These are phyloP conservation scores for Octodon degus DNA, from an alignment of 2,113 vertebrate species.

Conservation along the genomic window DNA sequence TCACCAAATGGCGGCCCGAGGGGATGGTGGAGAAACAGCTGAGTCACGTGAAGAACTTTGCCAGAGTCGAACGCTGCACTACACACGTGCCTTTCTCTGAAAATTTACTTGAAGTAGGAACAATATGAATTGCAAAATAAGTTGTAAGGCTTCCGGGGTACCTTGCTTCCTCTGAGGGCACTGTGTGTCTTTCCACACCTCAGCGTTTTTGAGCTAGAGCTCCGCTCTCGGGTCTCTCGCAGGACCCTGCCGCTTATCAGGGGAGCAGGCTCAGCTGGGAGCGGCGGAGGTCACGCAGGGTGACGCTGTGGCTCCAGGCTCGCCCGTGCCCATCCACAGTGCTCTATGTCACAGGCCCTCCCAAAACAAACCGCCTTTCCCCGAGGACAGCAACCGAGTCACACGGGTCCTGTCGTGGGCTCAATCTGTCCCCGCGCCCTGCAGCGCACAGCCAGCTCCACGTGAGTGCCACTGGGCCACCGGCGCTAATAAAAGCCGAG, in stretches of 20 bases:
- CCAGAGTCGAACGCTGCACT: background rate
- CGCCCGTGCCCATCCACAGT: no score
- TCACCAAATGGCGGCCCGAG: background rate
- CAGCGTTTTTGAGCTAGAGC: background rate
- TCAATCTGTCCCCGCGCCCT: accelerated
- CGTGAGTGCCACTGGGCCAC: background rate
- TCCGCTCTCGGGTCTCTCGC: background rate
- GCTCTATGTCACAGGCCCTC: background rate
- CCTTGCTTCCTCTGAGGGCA: background rate
- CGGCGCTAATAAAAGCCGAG: background rate
- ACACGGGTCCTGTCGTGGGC: background rate
- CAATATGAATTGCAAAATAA: background rate
- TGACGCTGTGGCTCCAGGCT: background rate
- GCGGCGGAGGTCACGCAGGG: background rate
- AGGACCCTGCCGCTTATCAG: background rate
- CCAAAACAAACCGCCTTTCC: background rate
- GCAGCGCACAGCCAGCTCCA: background rate
- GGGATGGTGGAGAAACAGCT: no score
- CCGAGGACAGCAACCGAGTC: background rate
- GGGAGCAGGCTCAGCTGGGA: no score
- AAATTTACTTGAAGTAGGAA: background rate
- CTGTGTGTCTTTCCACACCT: background rate
- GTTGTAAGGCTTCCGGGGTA: background rate
- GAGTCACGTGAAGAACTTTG: background rate
- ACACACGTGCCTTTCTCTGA: background rate